A percentile compares a stretch with the other conserved stretches of the same genome.
Evolutionary conservation across 35 echinoderm and acorn worm genomes (phyloP).

Genomic region (Heliocidaris tuberculata): DNA sequence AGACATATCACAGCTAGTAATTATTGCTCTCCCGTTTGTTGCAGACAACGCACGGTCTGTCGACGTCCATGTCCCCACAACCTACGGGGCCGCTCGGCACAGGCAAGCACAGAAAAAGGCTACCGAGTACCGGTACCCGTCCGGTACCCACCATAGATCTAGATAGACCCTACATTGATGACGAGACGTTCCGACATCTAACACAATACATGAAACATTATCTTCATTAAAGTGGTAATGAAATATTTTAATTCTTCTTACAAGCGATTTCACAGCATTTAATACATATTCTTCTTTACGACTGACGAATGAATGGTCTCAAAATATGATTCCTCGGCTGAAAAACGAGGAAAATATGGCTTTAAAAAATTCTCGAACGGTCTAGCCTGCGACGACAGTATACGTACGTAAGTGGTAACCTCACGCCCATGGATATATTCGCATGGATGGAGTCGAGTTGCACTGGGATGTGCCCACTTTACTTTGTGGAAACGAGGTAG

Average conservation of each 20-base stretch:
- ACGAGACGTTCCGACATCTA: no score
- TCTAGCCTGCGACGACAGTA: neutral
- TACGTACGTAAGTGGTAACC: neutral
- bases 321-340: neutral
- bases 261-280: neutral
- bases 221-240: neutral
- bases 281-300: neutral
- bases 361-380: neutral
- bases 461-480: no score
- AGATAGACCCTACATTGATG: no score
- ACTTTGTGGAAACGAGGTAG: neutral
- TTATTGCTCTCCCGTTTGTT: no score
- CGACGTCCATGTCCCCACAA: no score
- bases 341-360: neutral
- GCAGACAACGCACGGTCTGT: no score
- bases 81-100: no score
- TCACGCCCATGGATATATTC: neutral
- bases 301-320: neutral
- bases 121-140: no score
- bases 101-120: no score
- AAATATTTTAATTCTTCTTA: neutral
- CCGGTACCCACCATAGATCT: no score
- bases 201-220: neutral
- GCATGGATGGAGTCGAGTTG: no score
- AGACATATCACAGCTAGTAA: no score